phyloP scores from a whole-genome alignment of 1,140 invertebrate genomes.

The Drosophila kurseongensis region DNA sequence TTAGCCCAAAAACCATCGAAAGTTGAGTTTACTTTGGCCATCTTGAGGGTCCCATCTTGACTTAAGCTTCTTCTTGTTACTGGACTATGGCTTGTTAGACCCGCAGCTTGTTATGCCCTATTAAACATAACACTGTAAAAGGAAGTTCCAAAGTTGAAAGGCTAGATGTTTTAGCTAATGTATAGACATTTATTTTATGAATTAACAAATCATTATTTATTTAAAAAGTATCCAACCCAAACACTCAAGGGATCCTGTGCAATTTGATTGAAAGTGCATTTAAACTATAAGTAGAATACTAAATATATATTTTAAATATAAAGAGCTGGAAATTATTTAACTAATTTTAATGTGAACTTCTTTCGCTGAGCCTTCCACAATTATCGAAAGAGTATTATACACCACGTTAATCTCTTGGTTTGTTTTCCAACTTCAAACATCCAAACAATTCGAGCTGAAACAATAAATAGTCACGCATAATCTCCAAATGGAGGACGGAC shows the following conservation, averaged over 20 bases:
- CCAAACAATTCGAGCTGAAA: slow-evolving; percentile 57
- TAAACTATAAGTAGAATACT: too few relatives aligned
- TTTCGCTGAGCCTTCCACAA: neutral
- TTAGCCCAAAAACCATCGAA: slow-evolving; percentile 17
- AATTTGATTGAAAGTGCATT: too few relatives aligned
- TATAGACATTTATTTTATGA: neutral
- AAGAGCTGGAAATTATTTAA: too few relatives aligned
- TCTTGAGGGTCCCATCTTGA: slow-evolving; percentile 16
- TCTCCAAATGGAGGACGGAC: slow-evolving; percentile 48
- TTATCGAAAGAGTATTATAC: neutral
- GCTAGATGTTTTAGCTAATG: neutral
- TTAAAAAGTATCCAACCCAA: too few relatives aligned
- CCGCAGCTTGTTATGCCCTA: slow-evolving; percentile 5
- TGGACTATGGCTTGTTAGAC: slow-evolving; percentile 1
- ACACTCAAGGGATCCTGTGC: too few relatives aligned
- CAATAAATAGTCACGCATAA: slow-evolving; percentile 76
- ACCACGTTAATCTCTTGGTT: neutral
- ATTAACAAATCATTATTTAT: too few relatives aligned
- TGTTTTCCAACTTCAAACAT: slow-evolving; percentile 17
- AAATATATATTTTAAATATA: too few relatives aligned
- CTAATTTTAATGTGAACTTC: neutral
- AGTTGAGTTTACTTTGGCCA: slow-evolving; percentile 16
- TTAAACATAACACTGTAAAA: neutral
- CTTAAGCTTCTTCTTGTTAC: slow-evolving; percentile 2
- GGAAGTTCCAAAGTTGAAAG: neutral